phyloP scores from a whole-genome alignment of 2,113 vertebrate genomes.

The Chlamydotis undulata region DNA sequence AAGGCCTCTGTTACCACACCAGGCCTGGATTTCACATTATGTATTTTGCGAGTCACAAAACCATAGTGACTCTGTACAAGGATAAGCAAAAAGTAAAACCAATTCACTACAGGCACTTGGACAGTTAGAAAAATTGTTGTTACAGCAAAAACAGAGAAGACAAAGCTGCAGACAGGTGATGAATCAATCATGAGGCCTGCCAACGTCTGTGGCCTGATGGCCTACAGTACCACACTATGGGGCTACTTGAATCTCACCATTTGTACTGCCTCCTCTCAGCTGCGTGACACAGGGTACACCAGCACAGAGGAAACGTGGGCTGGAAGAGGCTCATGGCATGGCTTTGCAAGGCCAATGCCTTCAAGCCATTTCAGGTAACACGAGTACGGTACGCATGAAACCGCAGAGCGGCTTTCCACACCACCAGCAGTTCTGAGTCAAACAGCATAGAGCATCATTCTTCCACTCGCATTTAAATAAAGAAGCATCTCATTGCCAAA shows the following conservation, averaged over 20 bases:
- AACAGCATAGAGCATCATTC: neutral
- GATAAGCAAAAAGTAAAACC: neutral
- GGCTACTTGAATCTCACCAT: no score
- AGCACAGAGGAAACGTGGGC: neutral
- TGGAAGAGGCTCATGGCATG: neutral
- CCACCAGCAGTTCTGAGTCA: neutral
- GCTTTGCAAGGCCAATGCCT: neutral
- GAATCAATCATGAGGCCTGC: neutral
- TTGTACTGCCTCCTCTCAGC: neutral
- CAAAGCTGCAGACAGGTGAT: neutral
- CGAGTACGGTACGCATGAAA: rapidly evolving
- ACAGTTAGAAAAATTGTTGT: neutral
- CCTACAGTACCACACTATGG: no score
- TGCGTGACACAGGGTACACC: neutral
- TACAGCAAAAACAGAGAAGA: neutral
- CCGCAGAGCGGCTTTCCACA: neutral
- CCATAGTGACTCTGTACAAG: no score
- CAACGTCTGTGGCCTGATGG: neutral
- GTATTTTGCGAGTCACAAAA: neutral
- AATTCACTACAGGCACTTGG: neutral
- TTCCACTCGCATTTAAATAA: neutral
- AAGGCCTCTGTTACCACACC: neutral
- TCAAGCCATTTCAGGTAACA: rapidly evolving
- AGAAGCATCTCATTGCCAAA: neutral
- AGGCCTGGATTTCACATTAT: neutral